Evolutionary conservation across 2,888 invertebrate species (phyloP).

Genomic region (Kryphioiulus occultus): DNA sequence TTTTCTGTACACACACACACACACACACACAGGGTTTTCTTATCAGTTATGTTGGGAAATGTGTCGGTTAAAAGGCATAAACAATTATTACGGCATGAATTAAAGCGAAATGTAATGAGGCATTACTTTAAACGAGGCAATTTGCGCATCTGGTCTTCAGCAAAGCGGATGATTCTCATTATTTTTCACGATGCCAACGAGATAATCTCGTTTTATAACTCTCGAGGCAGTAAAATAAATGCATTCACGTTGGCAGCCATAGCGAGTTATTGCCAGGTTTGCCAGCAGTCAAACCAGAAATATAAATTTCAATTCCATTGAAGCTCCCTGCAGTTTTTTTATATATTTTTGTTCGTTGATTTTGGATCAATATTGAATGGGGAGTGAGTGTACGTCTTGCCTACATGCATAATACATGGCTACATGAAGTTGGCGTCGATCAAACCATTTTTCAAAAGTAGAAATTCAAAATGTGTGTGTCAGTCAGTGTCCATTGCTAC

Average conservation of each 20-base stretch:
- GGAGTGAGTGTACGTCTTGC: not conserved
- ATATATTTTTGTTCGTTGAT: not conserved
- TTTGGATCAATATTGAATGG: not conserved
- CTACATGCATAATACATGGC: constrained; percentile 35
- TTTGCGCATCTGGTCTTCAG: constrained; percentile 26
- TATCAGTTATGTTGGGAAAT: not conserved
- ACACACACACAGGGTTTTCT: too few species aligned
- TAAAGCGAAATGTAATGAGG: constrained; percentile 28
- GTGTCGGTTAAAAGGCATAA: constrained; percentile 11
- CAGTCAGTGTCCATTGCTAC: constrained; percentile 6
- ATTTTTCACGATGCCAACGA: not conserved
- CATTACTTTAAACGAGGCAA: constrained; percentile 28
- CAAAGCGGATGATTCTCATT: constrained; percentile 31
- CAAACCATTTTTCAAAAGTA: not conserved
- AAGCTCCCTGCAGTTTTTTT: not conserved
- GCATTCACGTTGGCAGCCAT: not conserved
- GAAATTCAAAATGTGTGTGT: not conserved
- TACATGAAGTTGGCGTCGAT: constrained; percentile 4
- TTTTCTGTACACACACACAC: not conserved
- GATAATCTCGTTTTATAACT: constrained; percentile 35
- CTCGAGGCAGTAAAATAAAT: not conserved
- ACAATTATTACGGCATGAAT: constrained; percentile 26
- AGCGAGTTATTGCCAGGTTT: not conserved
- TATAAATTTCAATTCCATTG: constrained; percentile 6
- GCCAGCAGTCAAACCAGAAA: not conserved